Base-by-base conservation (phyloP, 1,140 invertebrate genomes). In the Melipona quadrifasciata region DNA sequence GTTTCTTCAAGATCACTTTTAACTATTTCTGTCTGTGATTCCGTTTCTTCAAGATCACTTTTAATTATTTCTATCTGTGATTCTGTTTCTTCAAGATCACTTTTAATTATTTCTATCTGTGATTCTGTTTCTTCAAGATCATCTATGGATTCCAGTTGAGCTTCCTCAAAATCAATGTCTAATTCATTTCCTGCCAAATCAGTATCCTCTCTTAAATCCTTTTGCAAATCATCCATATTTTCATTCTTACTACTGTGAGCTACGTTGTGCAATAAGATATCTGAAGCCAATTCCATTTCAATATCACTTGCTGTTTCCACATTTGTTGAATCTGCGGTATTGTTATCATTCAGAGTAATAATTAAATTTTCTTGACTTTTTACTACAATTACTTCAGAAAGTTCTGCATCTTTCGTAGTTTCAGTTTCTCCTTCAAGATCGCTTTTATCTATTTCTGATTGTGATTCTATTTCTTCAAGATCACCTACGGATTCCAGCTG, bases 401-500 rank as follows among this genome's bases (percentile, higher is more conserved):
- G 6, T 81, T 65, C 34, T n/a, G 16, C 1, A 39, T 78, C 19
- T 34, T 71, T 58, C 16, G 67, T 34, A 68, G 81, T 27, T 0
- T 84, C 68, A 47, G 31, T 51, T 21, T 74, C 64, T 65, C 78
- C 11, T 0, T 27, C 51, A 14, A 65, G 17, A 64, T 81, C 75
- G 34, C 58, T 27, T 75, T 79, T 17, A 17, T 24, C n/a, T 17
- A 51, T 27, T n/a, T 27, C 73, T 67, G 34, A 2, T 16, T 75
- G 64, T 11, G 77, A 14, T 39, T 86, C 85, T 21, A n/a, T 76
- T 39, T 88, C 87, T 53, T 86, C 91, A 19, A 89, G 47, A 14
- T 88, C 85, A 58, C 71, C 89, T 8, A 81, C 76, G 47, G 85
- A 81, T 31, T 89, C 88, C 17, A 91, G 19, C 14, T 84, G 85